Conservation (phyloP, 2,888 invertebrate species). For the Poecilus cupreus region DNA sequence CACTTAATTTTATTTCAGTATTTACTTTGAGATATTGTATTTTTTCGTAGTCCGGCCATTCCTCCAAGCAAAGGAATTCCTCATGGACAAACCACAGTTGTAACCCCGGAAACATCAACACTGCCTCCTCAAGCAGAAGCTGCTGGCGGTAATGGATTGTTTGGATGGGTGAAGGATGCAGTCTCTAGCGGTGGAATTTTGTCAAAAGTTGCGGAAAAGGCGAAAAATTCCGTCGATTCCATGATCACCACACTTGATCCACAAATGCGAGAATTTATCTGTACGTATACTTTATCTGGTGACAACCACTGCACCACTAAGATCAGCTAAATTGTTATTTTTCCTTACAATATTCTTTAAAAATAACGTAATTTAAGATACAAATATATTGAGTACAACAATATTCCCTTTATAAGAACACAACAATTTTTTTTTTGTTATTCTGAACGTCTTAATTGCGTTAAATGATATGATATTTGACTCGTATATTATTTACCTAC, state of each 20-base stretch:
- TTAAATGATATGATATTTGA: too few relatives aligned
- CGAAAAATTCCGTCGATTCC: slow-evolving; percentile 87
- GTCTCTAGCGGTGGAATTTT: slow-evolving; percentile 80
- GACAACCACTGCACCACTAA: too few relatives aligned
- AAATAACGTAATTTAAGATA: too few relatives aligned
- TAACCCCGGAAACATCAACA: not conserved
- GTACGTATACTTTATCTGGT: too few relatives aligned
- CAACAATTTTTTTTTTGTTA: too few relatives aligned
- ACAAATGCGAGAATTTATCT: slow-evolving; percentile 90
- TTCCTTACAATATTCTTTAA: too few relatives aligned
- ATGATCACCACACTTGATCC: slow-evolving; percentile 93
- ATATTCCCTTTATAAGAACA: too few relatives aligned
- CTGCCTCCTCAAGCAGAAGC: slow-evolving; percentile 71
- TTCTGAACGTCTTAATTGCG: too few relatives aligned
- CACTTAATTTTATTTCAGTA: not conserved
- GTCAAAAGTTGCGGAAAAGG: slow-evolving; percentile 83
- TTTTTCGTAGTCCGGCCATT: slow-evolving; percentile 69
- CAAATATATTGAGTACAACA: too few relatives aligned
- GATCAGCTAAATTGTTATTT: too few relatives aligned
- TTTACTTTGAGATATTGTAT: not conserved
- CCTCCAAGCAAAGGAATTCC: slow-evolving; percentile 70
- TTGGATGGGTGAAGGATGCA: slow-evolving; percentile 83
- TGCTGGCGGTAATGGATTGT: slow-evolving; percentile 77
- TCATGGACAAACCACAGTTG: slow-evolving; percentile 40
- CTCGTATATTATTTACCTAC: too few relatives aligned